These are phyloP conservation scores for Thymelicus lineola DNA, from an alignment of 2,888 invertebrate species.

Conservation along the genomic window DNA sequence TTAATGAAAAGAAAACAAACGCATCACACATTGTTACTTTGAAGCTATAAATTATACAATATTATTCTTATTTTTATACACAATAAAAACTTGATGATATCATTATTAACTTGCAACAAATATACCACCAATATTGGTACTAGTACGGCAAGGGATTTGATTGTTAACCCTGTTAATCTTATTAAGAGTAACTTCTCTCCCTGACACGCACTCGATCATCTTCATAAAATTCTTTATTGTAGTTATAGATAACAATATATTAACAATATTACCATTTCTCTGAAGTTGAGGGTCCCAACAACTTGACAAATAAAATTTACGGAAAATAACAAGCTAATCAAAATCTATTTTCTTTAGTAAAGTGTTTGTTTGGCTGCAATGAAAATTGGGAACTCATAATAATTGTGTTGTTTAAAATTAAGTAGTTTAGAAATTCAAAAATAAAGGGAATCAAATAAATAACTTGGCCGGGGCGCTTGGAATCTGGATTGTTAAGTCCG, in stretches of 20 bases:
- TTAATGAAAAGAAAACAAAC: too few relatives aligned
- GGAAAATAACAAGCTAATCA: slow-evolving; percentile 84
- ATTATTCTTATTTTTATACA: too few relatives aligned
- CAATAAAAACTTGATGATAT: too few relatives aligned
- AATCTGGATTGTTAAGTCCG: too few relatives aligned
- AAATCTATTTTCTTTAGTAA: slow-evolving; percentile 88
- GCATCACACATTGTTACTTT: too few relatives aligned
- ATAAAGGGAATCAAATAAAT: slow-evolving; percentile 78
- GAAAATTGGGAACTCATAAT: too few relatives aligned
- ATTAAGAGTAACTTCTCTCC: slow-evolving; percentile 59
- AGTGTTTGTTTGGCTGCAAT: too few relatives aligned
- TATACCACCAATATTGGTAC: slow-evolving; percentile 70
- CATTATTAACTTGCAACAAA: too few relatives aligned
- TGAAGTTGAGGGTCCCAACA: slow-evolving; percentile 88
- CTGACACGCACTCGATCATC: slow-evolving; percentile 56
- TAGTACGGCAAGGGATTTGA: slow-evolving; percentile 88
- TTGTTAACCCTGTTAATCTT: slow-evolving; percentile 85
- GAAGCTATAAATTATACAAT: too few relatives aligned
- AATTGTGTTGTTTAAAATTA: too few relatives aligned
- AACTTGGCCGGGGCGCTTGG: slow-evolving; percentile 61
- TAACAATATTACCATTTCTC: slow-evolving; percentile 90
- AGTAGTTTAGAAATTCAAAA: too few relatives aligned
- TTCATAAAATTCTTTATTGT: slow-evolving; percentile 59
- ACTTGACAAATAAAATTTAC: too few relatives aligned
- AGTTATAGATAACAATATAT: slow-evolving; percentile 86